Evolutionary conservation across 1,140 invertebrate genomes (phyloP).

Genomic region (Marisa cornuarietis): DNA sequence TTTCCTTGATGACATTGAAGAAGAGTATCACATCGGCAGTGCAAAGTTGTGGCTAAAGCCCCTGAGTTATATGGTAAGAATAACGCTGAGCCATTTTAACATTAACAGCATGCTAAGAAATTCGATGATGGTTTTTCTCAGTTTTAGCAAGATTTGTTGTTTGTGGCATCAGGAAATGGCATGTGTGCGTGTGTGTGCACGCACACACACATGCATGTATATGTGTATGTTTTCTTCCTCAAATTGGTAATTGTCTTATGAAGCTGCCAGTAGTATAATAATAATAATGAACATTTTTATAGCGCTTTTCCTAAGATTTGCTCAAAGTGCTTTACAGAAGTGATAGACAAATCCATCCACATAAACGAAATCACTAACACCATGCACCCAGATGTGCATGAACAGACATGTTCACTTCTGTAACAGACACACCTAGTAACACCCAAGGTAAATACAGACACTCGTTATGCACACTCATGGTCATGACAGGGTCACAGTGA

Average conservation of each 20-base stretch:
- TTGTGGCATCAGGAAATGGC: neutral
- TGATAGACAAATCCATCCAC: too few species aligned
- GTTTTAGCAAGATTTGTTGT: neutral
- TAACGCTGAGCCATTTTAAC: too few species aligned
- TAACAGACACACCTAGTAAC: too few species aligned
- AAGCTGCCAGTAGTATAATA: neutral
- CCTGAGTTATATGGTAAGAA: slow-evolving; percentile 69
- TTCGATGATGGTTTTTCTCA: neutral
- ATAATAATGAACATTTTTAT: neutral
- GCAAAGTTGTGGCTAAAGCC: slow-evolving; percentile 71
- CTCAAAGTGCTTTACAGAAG: too few species aligned
- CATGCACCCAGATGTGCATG: too few species aligned
- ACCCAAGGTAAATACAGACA: too few species aligned
- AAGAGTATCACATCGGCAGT: slow-evolving; percentile 72
- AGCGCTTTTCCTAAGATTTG: neutral
- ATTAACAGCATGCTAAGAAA: neutral
- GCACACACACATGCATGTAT: too few species aligned
- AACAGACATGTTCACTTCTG: too few species aligned
- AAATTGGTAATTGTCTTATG: neutral
- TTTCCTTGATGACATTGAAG: slow-evolving; percentile 71
- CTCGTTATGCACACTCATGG: too few species aligned
- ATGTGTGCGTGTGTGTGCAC: neutral
- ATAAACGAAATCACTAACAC: too few species aligned
- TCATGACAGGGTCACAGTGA: too few species aligned
- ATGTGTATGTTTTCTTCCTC: neutral